These are phyloP conservation scores for Osmoderma eremita DNA, from an alignment of 2,888 invertebrate species.

Conservation along the genomic window DNA sequence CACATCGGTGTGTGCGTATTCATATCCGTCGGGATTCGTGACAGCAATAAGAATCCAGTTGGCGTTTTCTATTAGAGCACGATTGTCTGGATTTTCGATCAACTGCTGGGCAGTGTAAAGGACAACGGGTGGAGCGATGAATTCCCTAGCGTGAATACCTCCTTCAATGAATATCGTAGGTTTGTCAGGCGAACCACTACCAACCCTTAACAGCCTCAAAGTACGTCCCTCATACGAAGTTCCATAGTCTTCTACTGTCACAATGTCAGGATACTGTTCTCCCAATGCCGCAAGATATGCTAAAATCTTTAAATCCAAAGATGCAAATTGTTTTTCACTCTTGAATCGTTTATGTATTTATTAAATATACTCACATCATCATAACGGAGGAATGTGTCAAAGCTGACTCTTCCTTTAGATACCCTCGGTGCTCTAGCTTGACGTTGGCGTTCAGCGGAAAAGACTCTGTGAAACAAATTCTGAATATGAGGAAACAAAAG, in stretches of 20 bases:
- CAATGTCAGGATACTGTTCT: conserved; percentile 57
- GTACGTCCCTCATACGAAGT: conserved; percentile 64
- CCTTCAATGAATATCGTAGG: conserved; percentile 72
- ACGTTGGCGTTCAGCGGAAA: conserved; percentile 38
- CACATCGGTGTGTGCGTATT: conserved; percentile 65
- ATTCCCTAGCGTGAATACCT: conserved; percentile 75
- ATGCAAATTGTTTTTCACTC: neutral
- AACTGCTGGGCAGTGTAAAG: conserved; percentile 74
- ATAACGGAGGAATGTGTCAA: conserved; percentile 65
- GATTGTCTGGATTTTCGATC: conserved; percentile 68
- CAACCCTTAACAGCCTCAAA: conserved; percentile 70
- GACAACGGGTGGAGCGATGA: conserved; percentile 75
- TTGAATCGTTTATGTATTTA: neutral
- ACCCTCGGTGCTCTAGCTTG: conserved; percentile 54
- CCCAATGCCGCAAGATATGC: conserved; percentile 65
- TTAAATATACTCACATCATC: conserved; percentile 50
- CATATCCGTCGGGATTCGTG: conserved; percentile 79
- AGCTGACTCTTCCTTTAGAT: conserved; percentile 57
- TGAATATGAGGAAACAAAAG: conserved; percentile 57
- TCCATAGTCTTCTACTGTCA: conserved; percentile 67
- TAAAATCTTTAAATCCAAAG: conserved; percentile 49
- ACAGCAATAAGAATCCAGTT: conserved; percentile 77
- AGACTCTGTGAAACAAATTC: neutral
- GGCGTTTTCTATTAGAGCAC: conserved; percentile 67
- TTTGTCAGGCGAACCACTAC: conserved; percentile 65